Evolutionary conservation across 2,888 invertebrate genomes (phyloP).

Genomic region (Tetranychus truncatus): DNA sequence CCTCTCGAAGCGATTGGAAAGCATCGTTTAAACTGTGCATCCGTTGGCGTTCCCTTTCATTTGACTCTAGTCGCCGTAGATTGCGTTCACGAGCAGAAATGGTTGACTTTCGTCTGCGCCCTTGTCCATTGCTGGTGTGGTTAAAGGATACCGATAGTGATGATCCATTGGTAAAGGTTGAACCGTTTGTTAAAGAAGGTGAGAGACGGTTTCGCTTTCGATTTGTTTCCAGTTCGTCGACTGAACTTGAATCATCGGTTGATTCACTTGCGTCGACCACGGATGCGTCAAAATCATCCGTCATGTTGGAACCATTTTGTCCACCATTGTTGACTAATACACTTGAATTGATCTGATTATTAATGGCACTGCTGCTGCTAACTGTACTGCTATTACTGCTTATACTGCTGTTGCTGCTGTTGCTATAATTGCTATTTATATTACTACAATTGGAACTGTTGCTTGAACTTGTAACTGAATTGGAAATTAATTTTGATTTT

Average conservation of each 20-base stretch:
- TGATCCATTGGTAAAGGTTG: background rate
- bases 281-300: background rate
- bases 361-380: background rate
- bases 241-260: constrained; percentile 24
- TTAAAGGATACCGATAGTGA: background rate
- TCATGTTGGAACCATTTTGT: background rate
- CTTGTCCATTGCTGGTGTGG: background rate
- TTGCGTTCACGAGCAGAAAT: constrained; percentile 67
- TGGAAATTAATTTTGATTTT: background rate
- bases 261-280: constrained; percentile 20
- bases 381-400: background rate
- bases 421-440: constrained; percentile 6
- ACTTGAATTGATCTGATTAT: background rate
- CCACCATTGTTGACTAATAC: background rate
- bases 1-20: constrained; percentile 65
- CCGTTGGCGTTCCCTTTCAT: constrained; percentile 71
- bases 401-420: constrained; percentile 10
- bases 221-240: constrained; percentile 18
- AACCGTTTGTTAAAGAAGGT: background rate
- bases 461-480: background rate
- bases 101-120: constrained; percentile 32
- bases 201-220: background rate
- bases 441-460: background rate
- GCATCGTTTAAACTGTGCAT: constrained; percentile 84
- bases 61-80: constrained; percentile 65